Percentiles rank a stretch among this genome's conserved stretches.
These are phyloP conservation scores for Coecobrya sp. DNA, from an alignment of 2,888 invertebrate species.

Conservation along the genomic window DNA sequence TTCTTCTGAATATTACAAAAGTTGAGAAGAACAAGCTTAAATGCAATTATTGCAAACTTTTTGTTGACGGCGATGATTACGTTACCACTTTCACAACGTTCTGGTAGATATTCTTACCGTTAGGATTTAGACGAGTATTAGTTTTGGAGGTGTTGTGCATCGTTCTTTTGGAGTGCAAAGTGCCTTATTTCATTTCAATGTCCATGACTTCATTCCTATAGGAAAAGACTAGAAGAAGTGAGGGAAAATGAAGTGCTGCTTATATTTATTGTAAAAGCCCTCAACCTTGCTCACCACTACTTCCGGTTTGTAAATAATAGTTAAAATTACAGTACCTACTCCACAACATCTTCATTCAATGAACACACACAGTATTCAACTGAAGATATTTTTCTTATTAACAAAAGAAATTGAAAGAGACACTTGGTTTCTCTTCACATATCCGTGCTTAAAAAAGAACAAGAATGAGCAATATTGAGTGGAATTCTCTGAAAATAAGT, in stretches of 20 bases:
- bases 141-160: neutral
- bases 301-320: conserved; percentile 5
- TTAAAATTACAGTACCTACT: neutral
- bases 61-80: conserved; percentile 11
- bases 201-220: neutral
- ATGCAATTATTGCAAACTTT: conserved; percentile 76
- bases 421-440: conserved; percentile 5
- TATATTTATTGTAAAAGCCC: neutral
- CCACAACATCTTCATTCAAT: neutral
- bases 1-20: conserved; percentile 59
- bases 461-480: conserved; percentile 23
- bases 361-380: neutral
- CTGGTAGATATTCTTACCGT: neutral
- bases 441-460: neutral
- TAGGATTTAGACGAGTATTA: neutral
- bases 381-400: neutral
- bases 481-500: conserved; percentile 20
- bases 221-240: neutral
- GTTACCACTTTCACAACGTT: neutral
- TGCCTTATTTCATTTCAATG: too few species aligned
- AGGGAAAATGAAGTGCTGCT: conserved; percentile 44
- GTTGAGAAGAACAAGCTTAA: conserved; percentile 67
- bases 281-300: conserved; percentile 1
- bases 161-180: too few species aligned
- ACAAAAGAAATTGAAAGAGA: conserved; percentile 22